A percentile compares a stretch with the other conserved stretches of the same genome.
These are phyloP conservation scores for Paragorgia papillata DNA, from an alignment of 92 coral and sea anemone genomes.

Conservation along the genomic window DNA sequence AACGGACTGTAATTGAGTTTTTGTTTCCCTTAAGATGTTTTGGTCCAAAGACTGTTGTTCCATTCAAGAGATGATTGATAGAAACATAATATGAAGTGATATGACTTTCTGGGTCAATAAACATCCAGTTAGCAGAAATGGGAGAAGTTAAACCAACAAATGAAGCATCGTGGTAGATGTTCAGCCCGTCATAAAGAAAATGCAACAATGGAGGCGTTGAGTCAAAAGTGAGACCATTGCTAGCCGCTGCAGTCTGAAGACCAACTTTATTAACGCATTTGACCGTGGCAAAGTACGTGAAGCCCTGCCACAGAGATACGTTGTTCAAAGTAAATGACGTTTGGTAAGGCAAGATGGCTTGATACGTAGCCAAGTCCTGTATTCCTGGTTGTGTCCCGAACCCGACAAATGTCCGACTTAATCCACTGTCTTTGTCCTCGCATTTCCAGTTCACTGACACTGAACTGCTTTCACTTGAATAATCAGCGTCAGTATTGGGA, in stretches of 20 bases:
- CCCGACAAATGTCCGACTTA: constrained; percentile 61
- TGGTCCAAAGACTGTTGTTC: constrained; percentile 54
- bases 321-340: constrained; percentile 48
- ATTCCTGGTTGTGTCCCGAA: constrained; percentile 96
- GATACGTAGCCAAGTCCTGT: constrained; percentile 65
- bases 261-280: constrained; percentile 81
- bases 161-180: constrained; percentile 12
- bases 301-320: constrained; percentile 61
- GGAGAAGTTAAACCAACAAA: not conserved
- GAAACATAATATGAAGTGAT: constrained; percentile 51
- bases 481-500: constrained; percentile 51
- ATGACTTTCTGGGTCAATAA: constrained; percentile 80
- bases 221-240: constrained; percentile 84
- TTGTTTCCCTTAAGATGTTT: constrained; percentile 48
- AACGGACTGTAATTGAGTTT: constrained; percentile 47
- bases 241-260: constrained; percentile 59
- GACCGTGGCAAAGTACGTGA: constrained; percentile 90
- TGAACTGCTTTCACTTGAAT: constrained; percentile 29
- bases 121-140: constrained; percentile 63
- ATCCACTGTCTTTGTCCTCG: constrained; percentile 70
- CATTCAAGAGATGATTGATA: constrained; percentile 27
- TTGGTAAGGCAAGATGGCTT: constrained; percentile 42
- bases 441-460: constrained; percentile 76
- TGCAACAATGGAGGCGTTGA: constrained; percentile 71
- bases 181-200: constrained; percentile 60